These are phyloP conservation scores for Procapra przewalskii DNA, from an alignment of 2,113 vertebrate species.

Conservation along the genomic window DNA sequence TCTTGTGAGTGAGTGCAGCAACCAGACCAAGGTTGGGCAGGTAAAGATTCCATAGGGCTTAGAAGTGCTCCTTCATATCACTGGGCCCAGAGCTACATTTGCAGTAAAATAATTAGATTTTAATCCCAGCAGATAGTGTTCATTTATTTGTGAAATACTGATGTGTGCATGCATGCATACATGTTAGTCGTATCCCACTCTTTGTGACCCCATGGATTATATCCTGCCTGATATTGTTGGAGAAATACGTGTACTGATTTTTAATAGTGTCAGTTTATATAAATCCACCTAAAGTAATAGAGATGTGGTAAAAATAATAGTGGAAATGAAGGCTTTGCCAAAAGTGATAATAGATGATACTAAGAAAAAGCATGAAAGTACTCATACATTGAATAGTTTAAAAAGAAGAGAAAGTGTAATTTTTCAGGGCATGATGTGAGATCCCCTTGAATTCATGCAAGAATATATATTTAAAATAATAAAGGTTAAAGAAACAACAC, in stretches of 20 bases:
- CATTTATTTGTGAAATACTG: not conserved
- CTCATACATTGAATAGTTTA: not conserved
- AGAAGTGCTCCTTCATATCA: not conserved
- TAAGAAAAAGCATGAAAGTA: not conserved
- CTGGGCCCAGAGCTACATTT: not conserved
- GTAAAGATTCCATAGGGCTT: not conserved
- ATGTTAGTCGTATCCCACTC: not conserved
- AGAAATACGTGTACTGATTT: not conserved
- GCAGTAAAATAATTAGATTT: not conserved
- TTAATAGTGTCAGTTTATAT: not conserved
- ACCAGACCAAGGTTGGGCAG: not conserved
- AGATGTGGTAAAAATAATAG: not conserved
- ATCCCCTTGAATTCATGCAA: not conserved
- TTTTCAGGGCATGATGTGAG: not conserved
- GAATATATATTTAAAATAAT: constrained; percentile 13
- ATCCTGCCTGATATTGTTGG: not conserved
- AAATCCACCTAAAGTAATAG: not conserved
- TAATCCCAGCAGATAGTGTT: not conserved
- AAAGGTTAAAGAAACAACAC: not conserved
- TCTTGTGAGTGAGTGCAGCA: not conserved
- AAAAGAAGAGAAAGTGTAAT: not conserved
- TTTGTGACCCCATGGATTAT: not conserved
- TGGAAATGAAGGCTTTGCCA: not conserved
- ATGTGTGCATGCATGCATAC: not conserved
- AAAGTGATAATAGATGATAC: not conserved